Base-by-base conservation (phyloP, 2,113 vertebrate species). In the Synchiropus splendidus region DNA sequence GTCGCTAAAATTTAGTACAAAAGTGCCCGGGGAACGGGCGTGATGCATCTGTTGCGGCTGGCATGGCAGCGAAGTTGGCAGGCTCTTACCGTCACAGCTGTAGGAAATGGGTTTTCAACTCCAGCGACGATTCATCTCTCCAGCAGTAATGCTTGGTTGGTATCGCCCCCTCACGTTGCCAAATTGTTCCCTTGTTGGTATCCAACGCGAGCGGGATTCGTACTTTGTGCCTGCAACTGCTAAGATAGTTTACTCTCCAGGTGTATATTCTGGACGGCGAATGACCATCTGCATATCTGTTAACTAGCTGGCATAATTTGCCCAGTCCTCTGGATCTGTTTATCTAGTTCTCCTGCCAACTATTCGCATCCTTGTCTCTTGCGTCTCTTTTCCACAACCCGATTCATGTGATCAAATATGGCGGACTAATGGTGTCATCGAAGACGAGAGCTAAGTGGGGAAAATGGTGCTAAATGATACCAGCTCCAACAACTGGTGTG, bases 21-120 rank as follows among this genome's bases (percentile, higher is more conserved):
- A 27, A 5, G 21, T 27, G 21, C 21, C 21, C 8, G 8, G 8
- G 21, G 21, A 27, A 27, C 4, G 12, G 35, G 35, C 18, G 46
- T 41, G 42, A 36, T 45, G 31, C 52, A 63, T 58, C 58, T 65
- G 46, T 48, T 50, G 34, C 6, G 31, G 49, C 17, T 51, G 55
- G 58, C 49, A 32, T 40, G 31, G 40, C 38, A 48, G 36, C 48
- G 42, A 10, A 21, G 49, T 48, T 66, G 61, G 44, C 44, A 2
- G 35, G 12, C 51, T 11, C 18, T 30, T 18, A 46, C 51, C 35
- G 31, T 54, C 50, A 12, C 63, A 67, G 60, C 54, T 70, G 54
- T 58, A 63, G 54, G 60, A 73, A 73, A 59, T 70, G 54, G 63
- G 70, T 60, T 43, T 8, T 70, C 54, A 62, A 43, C 51, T 30